These are phyloP conservation scores for Oreochromis niloticus DNA, from an alignment of 2,113 vertebrate species.

Conservation along the genomic window DNA sequence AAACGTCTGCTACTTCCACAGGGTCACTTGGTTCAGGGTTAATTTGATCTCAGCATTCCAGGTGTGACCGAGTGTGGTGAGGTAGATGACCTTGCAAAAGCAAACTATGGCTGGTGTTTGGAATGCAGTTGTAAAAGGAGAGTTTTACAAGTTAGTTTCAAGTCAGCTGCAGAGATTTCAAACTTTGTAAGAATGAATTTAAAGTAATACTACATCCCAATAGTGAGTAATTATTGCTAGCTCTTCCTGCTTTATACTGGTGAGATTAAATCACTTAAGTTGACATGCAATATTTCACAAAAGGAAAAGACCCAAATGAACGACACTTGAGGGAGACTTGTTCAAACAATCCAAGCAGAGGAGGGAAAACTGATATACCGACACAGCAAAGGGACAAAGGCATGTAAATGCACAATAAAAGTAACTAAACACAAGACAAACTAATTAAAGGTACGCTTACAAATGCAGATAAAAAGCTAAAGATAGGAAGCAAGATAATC, in stretches of 20 bases:
- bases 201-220: background rate
- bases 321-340: background rate
- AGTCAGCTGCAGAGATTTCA: background rate
- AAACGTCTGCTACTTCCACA: background rate
- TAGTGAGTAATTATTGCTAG: background rate
- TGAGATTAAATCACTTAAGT: rapidly evolving
- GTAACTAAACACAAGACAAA: rapidly evolving
- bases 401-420: background rate
- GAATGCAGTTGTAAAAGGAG: background rate
- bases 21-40: background rate
- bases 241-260: rapidly evolving
- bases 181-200: background rate
- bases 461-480: background rate
- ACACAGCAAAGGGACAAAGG: background rate
- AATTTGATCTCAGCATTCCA: background rate
- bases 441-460: rapidly evolving
- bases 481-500: background rate
- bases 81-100: background rate
- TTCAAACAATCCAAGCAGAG: background rate
- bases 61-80: background rate
- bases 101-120: background rate
- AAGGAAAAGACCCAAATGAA: background rate
- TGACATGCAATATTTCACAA: background rate
- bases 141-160: background rate
- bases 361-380: rapidly evolving